Evolutionary conservation across 2,797 vertebrate species (phyloP).

Genomic region (Betta splendens): DNA sequence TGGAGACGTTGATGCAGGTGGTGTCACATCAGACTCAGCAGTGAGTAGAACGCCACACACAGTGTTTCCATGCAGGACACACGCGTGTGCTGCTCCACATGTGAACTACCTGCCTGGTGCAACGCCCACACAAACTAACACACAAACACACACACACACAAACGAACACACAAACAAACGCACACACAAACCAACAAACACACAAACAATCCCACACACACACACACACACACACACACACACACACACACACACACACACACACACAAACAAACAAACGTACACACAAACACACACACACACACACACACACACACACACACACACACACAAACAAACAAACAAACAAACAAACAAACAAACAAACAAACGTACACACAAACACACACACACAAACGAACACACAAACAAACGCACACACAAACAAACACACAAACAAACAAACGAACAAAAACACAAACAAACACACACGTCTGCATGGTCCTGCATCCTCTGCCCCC

Average conservation of each 20-base stretch:
- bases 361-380: slow-evolving; percentile 37
- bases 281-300: slow-evolving; percentile 53
- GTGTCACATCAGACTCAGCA: no score
- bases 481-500: slow-evolving; percentile 2
- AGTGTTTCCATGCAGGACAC: no score
- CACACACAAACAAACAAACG: slow-evolving; percentile 36
- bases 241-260: slow-evolving; percentile 19
- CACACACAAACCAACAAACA: slow-evolving; percentile 27
- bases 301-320: slow-evolving; percentile 22
- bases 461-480: slow-evolving; percentile 51
- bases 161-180: slow-evolving; percentile 39
- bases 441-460: slow-evolving; percentile 31
- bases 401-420: slow-evolving; percentile 24
- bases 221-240: no score
- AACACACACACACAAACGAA: slow-evolving; percentile 32
- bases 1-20: no score
- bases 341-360: slow-evolving; percentile 37
- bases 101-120: no score
- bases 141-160: slow-evolving; percentile 22
- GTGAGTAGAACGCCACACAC: no score
- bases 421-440: slow-evolving; percentile 39
- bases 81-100: no score
- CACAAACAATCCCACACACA: slow-evolving; percentile 52
- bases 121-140: no score
- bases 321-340: slow-evolving; percentile 38